Base-by-base conservation (phyloP, 1,140 invertebrate species). In the Heliconius hewitsoni region DNA sequence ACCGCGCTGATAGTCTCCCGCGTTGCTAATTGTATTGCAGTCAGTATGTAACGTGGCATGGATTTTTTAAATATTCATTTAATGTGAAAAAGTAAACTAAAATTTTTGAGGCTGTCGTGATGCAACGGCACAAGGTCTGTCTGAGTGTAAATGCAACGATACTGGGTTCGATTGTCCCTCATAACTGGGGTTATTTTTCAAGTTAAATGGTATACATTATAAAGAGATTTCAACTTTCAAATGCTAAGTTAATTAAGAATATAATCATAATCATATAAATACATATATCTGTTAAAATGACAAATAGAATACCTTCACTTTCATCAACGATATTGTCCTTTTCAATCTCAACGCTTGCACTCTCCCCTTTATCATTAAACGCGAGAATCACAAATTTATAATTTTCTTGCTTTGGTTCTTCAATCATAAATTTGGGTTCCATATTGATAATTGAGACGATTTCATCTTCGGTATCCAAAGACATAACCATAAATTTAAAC, bases 281-380 rank as follows among this genome's bases (percentile, higher is more conserved):
- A 52, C 5, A 52, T 18, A n/a, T n/a, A 23, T n/a, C 6, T 6
- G n/a, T 6, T 66, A 66, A 27, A 66, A 27, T 11, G 11, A 30
- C 11, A 71, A 71, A 71, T 37, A 71, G 3, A 76, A 83, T 77
- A 91, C 92, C 89, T 80, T 78, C 52, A 27, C 71, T 84, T 83
- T 90, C 87, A 82, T 87, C 84, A 5, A 89, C 60, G 57, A 94
- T 87, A 76, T 82, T 86, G 16, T 87, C 87, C 71, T 86, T 87
- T 18, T 83, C 83, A n/a, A 94, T 90, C 77, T 91, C 89, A 6
- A 94, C 90, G 27, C 81, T 78, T 42, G 82, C 78, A 76, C 92
- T 94, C 23, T 90, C 86, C 27, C 93, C 93, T 85, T 93, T 94
- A 18, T 91, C 89, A 71, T 94, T 94, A 57, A 89, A 87, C 3